phyloP scores from a whole-genome alignment of 1,140 invertebrate genomes.

The Drosophila parvula region DNA sequence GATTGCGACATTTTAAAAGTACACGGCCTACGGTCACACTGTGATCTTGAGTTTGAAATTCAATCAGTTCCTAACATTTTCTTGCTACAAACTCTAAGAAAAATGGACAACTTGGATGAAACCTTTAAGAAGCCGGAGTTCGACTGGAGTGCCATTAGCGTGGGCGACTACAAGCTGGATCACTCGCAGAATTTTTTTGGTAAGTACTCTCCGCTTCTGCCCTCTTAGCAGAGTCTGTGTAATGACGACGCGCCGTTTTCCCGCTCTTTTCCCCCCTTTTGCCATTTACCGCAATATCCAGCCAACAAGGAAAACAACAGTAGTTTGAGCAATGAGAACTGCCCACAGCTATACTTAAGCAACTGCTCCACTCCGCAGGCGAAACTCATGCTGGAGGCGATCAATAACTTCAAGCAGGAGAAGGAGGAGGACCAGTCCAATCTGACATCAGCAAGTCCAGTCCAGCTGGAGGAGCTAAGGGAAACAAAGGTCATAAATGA shows the following conservation, averaged over 20 bases:
- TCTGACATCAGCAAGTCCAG: too few relatives aligned
- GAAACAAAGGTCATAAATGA: too few relatives aligned
- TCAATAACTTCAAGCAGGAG: not conserved
- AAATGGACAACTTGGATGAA: slow-evolving; percentile 33
- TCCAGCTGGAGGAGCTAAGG: too few relatives aligned
- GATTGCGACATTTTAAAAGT: not conserved
- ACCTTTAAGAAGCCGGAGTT: slow-evolving; percentile 24
- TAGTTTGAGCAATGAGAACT: slow-evolving; percentile 25
- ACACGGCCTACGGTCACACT: not conserved
- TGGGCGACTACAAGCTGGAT: slow-evolving; percentile 55
- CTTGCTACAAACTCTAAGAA: not conserved
- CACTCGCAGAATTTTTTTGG: slow-evolving; percentile 61
- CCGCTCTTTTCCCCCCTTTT: not conserved
- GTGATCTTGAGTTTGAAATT: slow-evolving; percentile 7
- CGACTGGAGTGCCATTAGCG: slow-evolving; percentile 56
- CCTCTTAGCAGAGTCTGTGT: slow-evolving; percentile 3
- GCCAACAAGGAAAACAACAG: slow-evolving; percentile 43
- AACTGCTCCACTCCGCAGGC: slow-evolving; percentile 3
- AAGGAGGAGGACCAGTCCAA: not conserved
- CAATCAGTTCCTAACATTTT: not conserved
- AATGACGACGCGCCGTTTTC: slow-evolving; percentile 52
- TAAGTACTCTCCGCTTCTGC: slow-evolving; percentile 12
- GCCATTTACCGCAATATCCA: slow-evolving; percentile 2
- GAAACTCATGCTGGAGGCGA: too few relatives aligned
- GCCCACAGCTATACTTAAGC: not conserved